Percentiles rank a stretch among this genome's conserved stretches.
phyloP scores from a whole-genome alignment of 2,888 invertebrate genomes.

The Lycaena phlaeas region DNA sequence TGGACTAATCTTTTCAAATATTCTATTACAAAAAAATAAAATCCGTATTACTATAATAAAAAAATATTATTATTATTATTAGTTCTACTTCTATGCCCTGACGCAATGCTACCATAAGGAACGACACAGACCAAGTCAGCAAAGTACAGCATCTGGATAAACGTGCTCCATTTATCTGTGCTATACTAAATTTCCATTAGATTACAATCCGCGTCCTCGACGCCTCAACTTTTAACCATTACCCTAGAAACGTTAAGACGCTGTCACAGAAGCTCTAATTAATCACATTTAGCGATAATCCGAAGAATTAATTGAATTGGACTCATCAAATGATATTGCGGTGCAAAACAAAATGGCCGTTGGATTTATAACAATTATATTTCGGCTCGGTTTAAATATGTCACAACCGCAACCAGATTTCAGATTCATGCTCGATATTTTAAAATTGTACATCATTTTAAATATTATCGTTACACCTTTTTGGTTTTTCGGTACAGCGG shows the following conservation, averaged over 20 bases:
- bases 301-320: conserved; percentile 16
- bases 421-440: conserved; percentile 6
- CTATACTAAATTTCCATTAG: too few species aligned
- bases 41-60: too few species aligned
- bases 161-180: too few species aligned
- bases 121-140: too few species aligned
- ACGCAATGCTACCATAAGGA: too few species aligned
- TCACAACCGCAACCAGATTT: conserved; percentile 14
- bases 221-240: too few species aligned
- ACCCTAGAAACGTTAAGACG: neutral
- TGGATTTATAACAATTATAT: conserved; percentile 20
- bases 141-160: too few species aligned
- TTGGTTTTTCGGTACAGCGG: neutral
- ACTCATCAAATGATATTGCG: conserved; percentile 20
- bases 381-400: conserved; percentile 17
- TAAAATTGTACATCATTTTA: neutral
- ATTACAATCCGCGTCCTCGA: too few species aligned
- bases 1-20: too few species aligned
- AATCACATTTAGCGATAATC: conserved; percentile 5
- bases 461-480: conserved; percentile 1
- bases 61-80: too few species aligned
- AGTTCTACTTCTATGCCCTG: too few species aligned
- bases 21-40: too few species aligned
- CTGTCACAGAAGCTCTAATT: conserved; percentile 3
- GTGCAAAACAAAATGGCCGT: conserved; percentile 15